Evolutionary conservation across 2,888 invertebrate species (phyloP), one percentile per base, ranked within the genome.

Genomic region (Dryobotodes eremita): DNA sequence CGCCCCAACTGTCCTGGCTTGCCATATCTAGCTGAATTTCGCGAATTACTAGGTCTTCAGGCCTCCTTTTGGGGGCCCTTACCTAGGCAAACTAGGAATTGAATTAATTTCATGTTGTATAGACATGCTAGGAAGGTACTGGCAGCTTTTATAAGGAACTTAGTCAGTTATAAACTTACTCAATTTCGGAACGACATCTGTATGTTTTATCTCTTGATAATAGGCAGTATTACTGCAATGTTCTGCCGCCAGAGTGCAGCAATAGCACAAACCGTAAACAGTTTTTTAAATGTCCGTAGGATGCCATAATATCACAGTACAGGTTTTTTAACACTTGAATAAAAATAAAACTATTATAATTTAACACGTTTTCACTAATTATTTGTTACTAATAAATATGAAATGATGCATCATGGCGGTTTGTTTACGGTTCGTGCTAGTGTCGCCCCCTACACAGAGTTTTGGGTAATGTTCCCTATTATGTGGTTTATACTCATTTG

Each of bases 401-500:
- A 36, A 1, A 36, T 36, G 31, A 36, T 36, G 31, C 31, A 36
- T 36, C 31, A 36, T 36, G 3, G 31, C 31, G 31, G 31, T 36
- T 36, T 36, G 31, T 36, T 36, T 36, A 36, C 31, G 1, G 3
- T 36, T 36, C 3, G 31, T 36, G 31, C 31, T 36, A 36, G 31
- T 36, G 31, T 36, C 31, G 31, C 31, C 31, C 31, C 31, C 31
- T 36, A 36, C 31, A 3, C 31, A 36, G 31, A 36, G 31, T 3
- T 36, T 36, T 36, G 31, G 2, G 31, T 36, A 36, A 36, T 36
- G 31, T 36, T 36, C 31, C 31, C 31, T 36, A 74, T 79, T 79
- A 69, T 65, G 64, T 87, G 68, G 31, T 74, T 84, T 77, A 61
- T 73, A 87, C 82, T 87, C 78, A 75, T 85, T 77, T 82, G 59